Percentiles rank a stretch among this genome's conserved stretches.
Conservation (phyloP, 2,888 invertebrate genomes). For the Cataglyphis cursor region DNA sequence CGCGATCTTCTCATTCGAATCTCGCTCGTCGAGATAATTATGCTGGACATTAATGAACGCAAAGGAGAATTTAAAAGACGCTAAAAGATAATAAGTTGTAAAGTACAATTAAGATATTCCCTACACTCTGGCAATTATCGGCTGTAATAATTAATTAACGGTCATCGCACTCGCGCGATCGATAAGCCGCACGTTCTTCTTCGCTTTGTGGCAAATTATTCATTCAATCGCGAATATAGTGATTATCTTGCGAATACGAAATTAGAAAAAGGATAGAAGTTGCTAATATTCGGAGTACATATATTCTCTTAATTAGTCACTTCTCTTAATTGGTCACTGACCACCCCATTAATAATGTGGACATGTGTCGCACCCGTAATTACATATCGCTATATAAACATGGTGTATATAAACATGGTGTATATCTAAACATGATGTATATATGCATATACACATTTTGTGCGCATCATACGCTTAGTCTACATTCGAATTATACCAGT, state of each 20-base stretch:
- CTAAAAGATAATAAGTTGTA: conserved; percentile 7
- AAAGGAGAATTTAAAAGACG: background rate
- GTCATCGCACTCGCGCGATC: conserved; percentile 32
- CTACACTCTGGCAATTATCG: background rate
- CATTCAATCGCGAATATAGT: conserved; percentile 2
- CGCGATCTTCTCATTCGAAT: background rate
- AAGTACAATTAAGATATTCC: conserved; percentile 30
- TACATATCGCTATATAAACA: conserved; percentile 23
- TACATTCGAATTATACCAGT: background rate
- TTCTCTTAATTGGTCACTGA: background rate
- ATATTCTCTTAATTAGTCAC: conserved; percentile 57
- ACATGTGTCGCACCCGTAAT: conserved; percentile 50
- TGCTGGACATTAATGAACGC: conserved; percentile 2
- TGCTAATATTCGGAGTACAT: background rate
- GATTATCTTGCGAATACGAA: background rate
- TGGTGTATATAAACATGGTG: background rate
- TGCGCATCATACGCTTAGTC: conserved; percentile 1
- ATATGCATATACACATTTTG: background rate
- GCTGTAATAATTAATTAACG: conserved; percentile 30
- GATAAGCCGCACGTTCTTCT: background rate
- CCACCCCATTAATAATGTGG: background rate
- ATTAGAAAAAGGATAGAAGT: background rate
- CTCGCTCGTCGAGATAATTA: conserved; percentile 24
- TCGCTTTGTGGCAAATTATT: background rate
- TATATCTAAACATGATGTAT: too few species aligned